phyloP scores from a whole-genome alignment of 2,888 invertebrate species.

The Corythucha ciliata region DNA sequence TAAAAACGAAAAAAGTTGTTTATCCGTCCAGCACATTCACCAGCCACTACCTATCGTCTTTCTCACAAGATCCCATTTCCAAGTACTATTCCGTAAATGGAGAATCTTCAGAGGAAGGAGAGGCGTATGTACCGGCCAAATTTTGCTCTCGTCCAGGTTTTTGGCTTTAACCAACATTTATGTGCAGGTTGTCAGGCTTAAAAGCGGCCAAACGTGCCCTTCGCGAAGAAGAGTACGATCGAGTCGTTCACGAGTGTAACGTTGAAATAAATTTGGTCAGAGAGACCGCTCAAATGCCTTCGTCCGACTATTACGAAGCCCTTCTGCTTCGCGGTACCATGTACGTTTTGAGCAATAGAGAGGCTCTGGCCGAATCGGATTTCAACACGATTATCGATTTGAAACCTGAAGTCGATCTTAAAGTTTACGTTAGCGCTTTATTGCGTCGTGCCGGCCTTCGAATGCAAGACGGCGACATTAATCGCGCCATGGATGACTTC shows the following conservation, averaged over 20 bases:
- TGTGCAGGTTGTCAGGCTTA: slow-evolving; percentile 47
- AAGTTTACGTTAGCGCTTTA: slow-evolving; percentile 41
- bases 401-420: slow-evolving; percentile 17
- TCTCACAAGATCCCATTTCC: slow-evolving; percentile 57
- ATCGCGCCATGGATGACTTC: slow-evolving; percentile 70
- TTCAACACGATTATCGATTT: slow-evolving; percentile 52
- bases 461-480: slow-evolving; percentile 67
- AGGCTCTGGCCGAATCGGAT: slow-evolving; percentile 61
- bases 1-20: slow-evolving; percentile 43
- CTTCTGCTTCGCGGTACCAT: slow-evolving; percentile 76
- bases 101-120: background rate
- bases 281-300: slow-evolving; percentile 4
- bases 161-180: background rate
- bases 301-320: slow-evolving; percentile 42
- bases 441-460: slow-evolving; percentile 61
- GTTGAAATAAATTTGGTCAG: slow-evolving; percentile 54
- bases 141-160: background rate
- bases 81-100: slow-evolving; percentile 12
- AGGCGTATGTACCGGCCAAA: background rate
- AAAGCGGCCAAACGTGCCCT: slow-evolving; percentile 61
- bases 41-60: slow-evolving; percentile 77
- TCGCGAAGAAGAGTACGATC: slow-evolving; percentile 61
- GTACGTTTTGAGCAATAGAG: slow-evolving; percentile 65
- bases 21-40: slow-evolving; percentile 82
- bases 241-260: slow-evolving; percentile 67